Base-by-base conservation (phyloP, 2,113 vertebrate species). In the Sterrhoptilus dennistouni region DNA sequence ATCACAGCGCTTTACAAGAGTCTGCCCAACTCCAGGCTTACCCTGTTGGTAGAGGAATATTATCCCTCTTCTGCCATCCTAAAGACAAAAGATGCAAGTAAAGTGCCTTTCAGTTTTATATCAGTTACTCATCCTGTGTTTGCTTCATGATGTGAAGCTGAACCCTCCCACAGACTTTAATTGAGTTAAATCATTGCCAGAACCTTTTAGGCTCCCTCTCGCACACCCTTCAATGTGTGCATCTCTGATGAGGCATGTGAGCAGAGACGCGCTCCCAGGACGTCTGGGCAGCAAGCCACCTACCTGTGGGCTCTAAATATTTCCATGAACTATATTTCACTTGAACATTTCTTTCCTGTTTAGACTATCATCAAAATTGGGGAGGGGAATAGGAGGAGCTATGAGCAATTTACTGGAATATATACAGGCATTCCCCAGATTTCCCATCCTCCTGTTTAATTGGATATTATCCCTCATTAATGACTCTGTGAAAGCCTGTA, bases 391-490 rank as follows among this genome's bases (percentile, higher is more conserved):
- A 91, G n/a, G 78, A 80, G 53, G 81, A 94, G 57, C 79, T 53
- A 77, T 4, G 23, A 89, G 64, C 89, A 65, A 79, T 84, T 94
- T 92, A 64, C 92, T 95, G 70, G 93, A 94, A 96, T 92, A 85
- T 24, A 83, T 76, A 87, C 57, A 80, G 86, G 83, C 45, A 81
- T 95, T 95, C 79, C 45, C 83, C 75, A 97, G 78, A 95, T 93
- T 96, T 95, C 86, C 91, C 94, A 87, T 83, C 86, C 44, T 91
- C 49, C 75, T 96, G 72, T 52, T 96, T 96, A 93, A 97, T 92
- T 94, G 84, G 94, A 94, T 96, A 93, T 90, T 89, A 82, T 47
- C 77, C 89, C 85, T 98, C 96, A 83, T 92, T 96, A 96, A 96
- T 94, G 91, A 95, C 83, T 86, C 95, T 97, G 86, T 90, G 69